Conservation (phyloP, 2,113 vertebrate genomes). For the Oenanthe oenanthe region DNA sequence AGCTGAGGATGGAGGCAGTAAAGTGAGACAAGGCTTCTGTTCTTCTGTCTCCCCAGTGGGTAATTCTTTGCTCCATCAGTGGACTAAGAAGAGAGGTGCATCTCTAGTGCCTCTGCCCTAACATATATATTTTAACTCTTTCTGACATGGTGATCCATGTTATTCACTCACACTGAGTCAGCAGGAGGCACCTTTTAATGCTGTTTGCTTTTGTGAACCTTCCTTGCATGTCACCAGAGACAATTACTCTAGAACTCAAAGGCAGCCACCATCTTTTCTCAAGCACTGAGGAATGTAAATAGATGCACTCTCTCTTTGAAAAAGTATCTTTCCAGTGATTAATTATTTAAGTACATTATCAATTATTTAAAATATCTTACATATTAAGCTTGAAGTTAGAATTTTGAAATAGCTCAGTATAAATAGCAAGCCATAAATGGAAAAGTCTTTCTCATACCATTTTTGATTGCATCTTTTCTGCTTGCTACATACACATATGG, state of each 20-base stretch:
- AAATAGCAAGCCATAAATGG: constrained; percentile 6
- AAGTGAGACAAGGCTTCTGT: neutral
- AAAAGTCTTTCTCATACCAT: neutral
- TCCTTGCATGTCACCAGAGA: neutral
- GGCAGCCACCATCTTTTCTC: constrained; percentile 8
- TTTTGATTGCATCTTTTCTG: neutral
- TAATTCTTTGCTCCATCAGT: neutral
- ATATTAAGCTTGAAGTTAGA: constrained; percentile 35
- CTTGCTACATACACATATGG: neutral
- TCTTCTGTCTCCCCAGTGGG: neutral
- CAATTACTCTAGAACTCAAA: constrained; percentile 51
- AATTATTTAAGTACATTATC: constrained; percentile 59
- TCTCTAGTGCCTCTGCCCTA: neutral
- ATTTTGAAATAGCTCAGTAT: constrained; percentile 40
- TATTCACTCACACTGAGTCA: neutral
- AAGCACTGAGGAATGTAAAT: constrained; percentile 25
- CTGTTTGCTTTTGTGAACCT: neutral
- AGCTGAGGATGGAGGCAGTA: neutral
- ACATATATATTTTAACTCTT: neutral
- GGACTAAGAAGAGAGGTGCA: neutral
- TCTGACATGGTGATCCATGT: neutral
- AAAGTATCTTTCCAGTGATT: constrained; percentile 32
- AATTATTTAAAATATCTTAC: constrained; percentile 65
- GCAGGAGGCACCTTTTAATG: neutral
- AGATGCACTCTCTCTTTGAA: neutral